Percentiles rank a stretch among this genome's conserved stretches.
phyloP scores from a whole-genome alignment of 1,140 invertebrate species.

The Laupala kohalensis region DNA sequence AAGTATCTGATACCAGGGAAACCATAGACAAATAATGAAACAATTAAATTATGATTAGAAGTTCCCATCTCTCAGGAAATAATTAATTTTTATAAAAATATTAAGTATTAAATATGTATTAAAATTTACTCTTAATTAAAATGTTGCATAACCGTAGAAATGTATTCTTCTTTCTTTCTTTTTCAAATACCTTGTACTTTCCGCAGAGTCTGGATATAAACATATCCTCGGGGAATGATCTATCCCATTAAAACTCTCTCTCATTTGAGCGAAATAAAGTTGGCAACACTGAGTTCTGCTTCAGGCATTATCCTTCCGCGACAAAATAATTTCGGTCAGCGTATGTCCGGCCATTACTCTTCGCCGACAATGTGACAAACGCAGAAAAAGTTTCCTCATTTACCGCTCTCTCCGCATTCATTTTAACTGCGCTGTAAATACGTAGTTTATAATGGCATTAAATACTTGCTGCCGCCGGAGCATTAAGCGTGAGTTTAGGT shows the following conservation, averaged over 20 bases:
- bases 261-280: background rate
- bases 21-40: too few relatives aligned
- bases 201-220: background rate
- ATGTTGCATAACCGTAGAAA: background rate
- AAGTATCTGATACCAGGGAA: too few relatives aligned
- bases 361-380: background rate
- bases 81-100: background rate
- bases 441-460: background rate
- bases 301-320: background rate
- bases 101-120: too few relatives aligned
- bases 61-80: too few relatives aligned
- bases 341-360: background rate
- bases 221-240: too few relatives aligned
- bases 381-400: background rate
- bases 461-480: background rate
- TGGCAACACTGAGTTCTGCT: background rate
- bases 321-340: background rate
- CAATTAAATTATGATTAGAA: too few relatives aligned
- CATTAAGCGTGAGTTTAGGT: background rate
- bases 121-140: background rate
- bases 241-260: background rate
- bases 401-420: background rate
- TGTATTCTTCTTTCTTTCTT: background rate
- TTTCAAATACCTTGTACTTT: background rate
- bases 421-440: background rate